A percentile compares a stretch with the other conserved stretches of the same genome.
phyloP scores from a whole-genome alignment of 2,797 vertebrate genomes.

The Neomorphus geoffroyi region DNA sequence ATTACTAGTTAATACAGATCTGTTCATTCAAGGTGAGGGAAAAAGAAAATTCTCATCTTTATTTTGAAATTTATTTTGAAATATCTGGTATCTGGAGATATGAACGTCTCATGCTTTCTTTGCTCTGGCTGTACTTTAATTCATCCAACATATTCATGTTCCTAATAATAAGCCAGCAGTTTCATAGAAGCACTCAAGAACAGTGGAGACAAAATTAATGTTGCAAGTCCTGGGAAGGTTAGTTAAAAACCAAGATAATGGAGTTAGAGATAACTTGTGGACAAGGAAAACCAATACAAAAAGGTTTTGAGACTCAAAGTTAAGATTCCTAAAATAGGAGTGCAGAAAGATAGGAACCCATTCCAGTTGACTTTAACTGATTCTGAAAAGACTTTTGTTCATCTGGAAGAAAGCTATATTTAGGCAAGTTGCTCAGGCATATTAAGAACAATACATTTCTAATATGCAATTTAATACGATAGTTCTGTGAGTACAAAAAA shows the following conservation, averaged over 20 bases:
- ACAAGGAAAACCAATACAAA: not conserved
- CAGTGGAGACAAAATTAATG: not conserved
- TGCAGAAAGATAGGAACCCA: not conserved
- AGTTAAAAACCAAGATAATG: fast-evolving
- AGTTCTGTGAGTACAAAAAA: not conserved
- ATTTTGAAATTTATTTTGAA: not conserved
- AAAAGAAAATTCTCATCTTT: not conserved
- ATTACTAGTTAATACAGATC: not conserved
- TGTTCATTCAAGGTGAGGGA: not conserved
- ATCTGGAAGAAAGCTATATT: not conserved
- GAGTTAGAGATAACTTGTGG: not conserved
- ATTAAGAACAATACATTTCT: not conserved
- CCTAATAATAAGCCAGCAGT: not conserved
- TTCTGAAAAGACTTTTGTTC: not conserved
- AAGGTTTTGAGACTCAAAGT: not conserved
- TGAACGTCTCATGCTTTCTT: not conserved
- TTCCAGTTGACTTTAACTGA: no score
- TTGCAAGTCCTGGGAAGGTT: not conserved
- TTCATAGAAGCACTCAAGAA: not conserved
- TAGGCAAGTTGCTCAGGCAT: not conserved
- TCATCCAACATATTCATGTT: no score
- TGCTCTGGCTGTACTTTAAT: not conserved
- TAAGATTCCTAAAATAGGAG: not conserved
- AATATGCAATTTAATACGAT: not conserved
- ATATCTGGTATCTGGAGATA: not conserved